Conservation (phyloP, 2,113 vertebrate genomes). For the Dicaeum eximium region DNA sequence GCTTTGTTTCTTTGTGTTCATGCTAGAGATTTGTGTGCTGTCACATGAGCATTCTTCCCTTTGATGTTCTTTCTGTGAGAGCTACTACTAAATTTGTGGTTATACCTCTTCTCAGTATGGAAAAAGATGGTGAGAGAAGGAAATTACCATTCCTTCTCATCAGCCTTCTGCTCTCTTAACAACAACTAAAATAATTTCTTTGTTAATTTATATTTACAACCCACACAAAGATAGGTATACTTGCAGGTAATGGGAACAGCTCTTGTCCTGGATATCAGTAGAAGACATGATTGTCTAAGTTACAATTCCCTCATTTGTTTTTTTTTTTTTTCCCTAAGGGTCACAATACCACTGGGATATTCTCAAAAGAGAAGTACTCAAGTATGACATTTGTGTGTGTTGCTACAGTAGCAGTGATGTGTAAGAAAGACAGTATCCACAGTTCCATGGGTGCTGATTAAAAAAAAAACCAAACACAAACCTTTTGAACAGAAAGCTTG, state of each 20-base stretch:
- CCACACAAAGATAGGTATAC: background rate
- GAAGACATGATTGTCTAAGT: background rate
- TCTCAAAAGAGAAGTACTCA: background rate
- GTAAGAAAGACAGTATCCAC: background rate
- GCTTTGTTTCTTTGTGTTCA: background rate
- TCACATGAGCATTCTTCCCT: background rate
- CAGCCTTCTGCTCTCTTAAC: background rate
- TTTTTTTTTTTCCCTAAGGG: background rate
- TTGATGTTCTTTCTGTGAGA: background rate
- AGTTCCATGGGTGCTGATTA: background rate
- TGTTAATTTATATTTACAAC: background rate
- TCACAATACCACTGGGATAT: background rate
- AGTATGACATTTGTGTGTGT: background rate
- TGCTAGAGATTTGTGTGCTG: background rate
- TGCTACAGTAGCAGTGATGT: background rate
- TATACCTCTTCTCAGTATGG: background rate
- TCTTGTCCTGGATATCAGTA: background rate
- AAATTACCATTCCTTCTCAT: background rate
- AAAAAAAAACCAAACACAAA: background rate
- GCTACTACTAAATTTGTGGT: background rate
- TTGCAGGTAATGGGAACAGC: background rate
- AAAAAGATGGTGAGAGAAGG: background rate
- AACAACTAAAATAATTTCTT: background rate
- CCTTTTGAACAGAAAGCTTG: background rate
- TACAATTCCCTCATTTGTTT: background rate